phyloP scores from a whole-genome alignment of 2,797 vertebrate genomes.

The Labeo calbasu region DNA sequence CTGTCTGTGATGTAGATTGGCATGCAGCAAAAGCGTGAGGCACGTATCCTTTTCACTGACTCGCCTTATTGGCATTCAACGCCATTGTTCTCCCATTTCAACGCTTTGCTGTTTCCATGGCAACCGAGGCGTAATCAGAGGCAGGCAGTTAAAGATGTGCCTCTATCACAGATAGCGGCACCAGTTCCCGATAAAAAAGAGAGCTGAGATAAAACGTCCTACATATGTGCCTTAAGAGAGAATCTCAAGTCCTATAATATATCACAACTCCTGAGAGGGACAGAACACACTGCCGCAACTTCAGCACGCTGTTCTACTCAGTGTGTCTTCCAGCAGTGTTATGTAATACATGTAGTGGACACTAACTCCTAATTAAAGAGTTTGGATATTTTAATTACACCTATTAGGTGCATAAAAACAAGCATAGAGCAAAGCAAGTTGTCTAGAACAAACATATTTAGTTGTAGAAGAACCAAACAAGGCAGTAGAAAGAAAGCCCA shows the following conservation, averaged over 20 bases:
- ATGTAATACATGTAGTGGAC: neutral
- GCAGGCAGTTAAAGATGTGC: slow-evolving; percentile 59
- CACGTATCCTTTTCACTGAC: slow-evolving; percentile 39
- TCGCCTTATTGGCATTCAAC: slow-evolving; percentile 58
- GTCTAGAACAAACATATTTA: neutral
- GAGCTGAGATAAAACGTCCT: slow-evolving; percentile 50
- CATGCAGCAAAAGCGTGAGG: slow-evolving; percentile 36
- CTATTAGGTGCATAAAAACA: neutral
- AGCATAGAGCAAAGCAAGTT: neutral
- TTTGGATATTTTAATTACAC: slow-evolving; percentile 10
- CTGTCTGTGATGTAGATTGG: slow-evolving; percentile 49
- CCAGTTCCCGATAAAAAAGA: slow-evolving; percentile 50
- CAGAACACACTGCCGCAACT: neutral
- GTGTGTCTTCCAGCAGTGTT: neutral
- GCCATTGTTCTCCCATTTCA: slow-evolving; percentile 62
- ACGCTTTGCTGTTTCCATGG: slow-evolving; percentile 56
- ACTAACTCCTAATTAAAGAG: neutral
- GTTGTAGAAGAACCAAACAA: neutral
- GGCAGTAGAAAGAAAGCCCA: neutral
- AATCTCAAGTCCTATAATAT: slow-evolving; percentile 33
- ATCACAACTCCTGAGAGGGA: slow-evolving; percentile 25
- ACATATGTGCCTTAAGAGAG: slow-evolving; percentile 39
- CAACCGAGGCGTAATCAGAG: slow-evolving; percentile 59
- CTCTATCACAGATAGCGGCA: slow-evolving; percentile 52
- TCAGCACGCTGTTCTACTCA: neutral